These are phyloP conservation scores for Rhinella marina DNA, from an alignment of 2,797 vertebrate species.

Conservation along the genomic window DNA sequence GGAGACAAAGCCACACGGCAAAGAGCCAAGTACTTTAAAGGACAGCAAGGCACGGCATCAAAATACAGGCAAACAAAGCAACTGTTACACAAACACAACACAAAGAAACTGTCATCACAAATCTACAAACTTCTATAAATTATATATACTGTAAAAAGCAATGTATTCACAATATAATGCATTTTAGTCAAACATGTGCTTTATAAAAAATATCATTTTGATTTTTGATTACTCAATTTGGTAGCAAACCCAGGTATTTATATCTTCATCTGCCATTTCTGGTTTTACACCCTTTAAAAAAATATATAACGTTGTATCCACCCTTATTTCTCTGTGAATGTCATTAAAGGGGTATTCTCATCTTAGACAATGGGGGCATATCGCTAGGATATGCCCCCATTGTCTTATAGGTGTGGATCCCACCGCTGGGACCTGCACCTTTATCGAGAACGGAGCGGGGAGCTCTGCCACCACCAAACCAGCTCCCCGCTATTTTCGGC, in stretches of 20 bases:
- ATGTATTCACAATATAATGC: not conserved
- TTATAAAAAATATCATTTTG: not conserved
- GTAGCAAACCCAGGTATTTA: not conserved
- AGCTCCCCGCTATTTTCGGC: no score
- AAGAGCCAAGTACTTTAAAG: slow-evolving; percentile 14
- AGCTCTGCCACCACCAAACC: no score
- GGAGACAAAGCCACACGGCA: slow-evolving; percentile 23
- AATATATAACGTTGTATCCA: no score
- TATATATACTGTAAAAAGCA: not conserved
- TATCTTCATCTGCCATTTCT: not conserved
- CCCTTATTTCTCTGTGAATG: no score
- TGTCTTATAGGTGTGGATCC: no score
- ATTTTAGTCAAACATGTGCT: not conserved
- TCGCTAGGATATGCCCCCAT: no score
- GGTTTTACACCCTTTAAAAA: not conserved
- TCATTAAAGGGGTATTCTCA: no score
- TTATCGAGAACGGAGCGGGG: no score
- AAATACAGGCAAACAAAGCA: slow-evolving; percentile 22
- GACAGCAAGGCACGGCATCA: slow-evolving; percentile 8
- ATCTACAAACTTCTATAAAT: not conserved
- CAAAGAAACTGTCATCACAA: not conserved
- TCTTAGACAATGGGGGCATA: no score
- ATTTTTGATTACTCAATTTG: not conserved
- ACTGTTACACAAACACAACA: not conserved
- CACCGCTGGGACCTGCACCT: no score